Conservation (phyloP, 2,113 vertebrate genomes). For the Pavo muticus region DNA sequence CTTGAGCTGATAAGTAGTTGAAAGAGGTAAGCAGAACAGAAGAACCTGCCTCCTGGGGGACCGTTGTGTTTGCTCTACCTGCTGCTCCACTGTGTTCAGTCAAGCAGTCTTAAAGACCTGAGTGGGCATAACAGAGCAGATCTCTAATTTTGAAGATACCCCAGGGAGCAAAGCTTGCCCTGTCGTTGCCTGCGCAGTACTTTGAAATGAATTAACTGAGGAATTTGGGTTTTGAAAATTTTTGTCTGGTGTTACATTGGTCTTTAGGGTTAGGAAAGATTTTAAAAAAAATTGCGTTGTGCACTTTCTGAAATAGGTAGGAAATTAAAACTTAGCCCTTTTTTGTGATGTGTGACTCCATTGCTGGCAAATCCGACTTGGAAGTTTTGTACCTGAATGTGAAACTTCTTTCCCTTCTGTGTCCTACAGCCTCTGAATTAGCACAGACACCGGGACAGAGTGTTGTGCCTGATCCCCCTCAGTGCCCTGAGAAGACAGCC, state of each 20-base stretch:
- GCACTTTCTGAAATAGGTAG: not conserved
- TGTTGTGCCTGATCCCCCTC: slow-evolving; percentile 55
- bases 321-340: not conserved
- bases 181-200: not conserved
- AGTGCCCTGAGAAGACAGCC: slow-evolving; percentile 66
- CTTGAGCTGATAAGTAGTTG: not conserved
- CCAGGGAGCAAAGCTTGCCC: not conserved
- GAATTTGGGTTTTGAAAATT: not conserved
- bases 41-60: not conserved
- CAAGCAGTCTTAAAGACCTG: not conserved
- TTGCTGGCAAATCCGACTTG: not conserved
- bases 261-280: not conserved
- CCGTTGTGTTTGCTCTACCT: not conserved
- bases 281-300: not conserved
- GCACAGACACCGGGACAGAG: slow-evolving; percentile 85
- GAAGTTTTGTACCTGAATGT: not conserved
- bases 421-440: slow-evolving; percentile 85
- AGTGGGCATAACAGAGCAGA: not conserved
- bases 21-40: not conserved
- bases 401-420: not conserved
- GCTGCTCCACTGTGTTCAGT: not conserved
- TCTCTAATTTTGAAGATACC: not conserved
- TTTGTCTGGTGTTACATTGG: not conserved
- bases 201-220: not conserved
- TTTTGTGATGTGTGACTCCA: not conserved